Evolutionary conservation across 2,113 vertebrate species (phyloP).

Genomic region (Antigone vipio): DNA sequence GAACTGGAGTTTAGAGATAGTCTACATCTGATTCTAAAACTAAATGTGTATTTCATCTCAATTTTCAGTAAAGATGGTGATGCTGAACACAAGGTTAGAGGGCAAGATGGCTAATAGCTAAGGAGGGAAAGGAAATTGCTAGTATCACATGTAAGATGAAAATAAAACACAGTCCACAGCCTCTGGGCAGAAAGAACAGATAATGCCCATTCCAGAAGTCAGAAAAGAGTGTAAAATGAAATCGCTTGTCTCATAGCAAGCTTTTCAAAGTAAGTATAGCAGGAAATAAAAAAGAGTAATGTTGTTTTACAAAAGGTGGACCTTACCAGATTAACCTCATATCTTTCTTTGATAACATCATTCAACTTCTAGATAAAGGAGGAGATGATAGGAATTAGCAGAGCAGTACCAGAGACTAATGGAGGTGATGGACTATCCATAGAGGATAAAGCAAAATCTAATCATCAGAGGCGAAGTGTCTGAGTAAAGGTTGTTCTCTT

Average conservation of each 20-base stretch:
- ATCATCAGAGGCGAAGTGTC: not conserved
- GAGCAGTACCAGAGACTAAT: not conserved
- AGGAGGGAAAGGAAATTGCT: not conserved
- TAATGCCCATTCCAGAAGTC: not conserved
- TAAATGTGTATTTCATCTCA: not conserved
- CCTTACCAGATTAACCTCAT: not conserved
- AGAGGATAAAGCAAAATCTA: not conserved
- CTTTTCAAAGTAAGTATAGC: not conserved
- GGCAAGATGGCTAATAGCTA: not conserved
- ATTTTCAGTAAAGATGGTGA: not conserved
- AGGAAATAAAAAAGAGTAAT: not conserved
- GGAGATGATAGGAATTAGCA: not conserved
- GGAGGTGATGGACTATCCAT: not conserved
- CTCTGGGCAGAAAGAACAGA: not conserved
- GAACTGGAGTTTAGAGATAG: not conserved
- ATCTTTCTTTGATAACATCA: not conserved
- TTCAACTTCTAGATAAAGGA: not conserved
- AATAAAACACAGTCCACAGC: not conserved
- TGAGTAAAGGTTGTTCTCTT: not conserved
- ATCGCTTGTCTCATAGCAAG: not conserved
- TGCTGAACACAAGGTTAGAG: not conserved
- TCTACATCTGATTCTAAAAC: not conserved
- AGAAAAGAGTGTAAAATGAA: not conserved
- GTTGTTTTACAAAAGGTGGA: not conserved
- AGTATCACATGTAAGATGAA: not conserved